These are phyloP conservation scores for Synanthedon formicaeformis DNA, from an alignment of 2,888 invertebrate genomes.

Conservation along the genomic window DNA sequence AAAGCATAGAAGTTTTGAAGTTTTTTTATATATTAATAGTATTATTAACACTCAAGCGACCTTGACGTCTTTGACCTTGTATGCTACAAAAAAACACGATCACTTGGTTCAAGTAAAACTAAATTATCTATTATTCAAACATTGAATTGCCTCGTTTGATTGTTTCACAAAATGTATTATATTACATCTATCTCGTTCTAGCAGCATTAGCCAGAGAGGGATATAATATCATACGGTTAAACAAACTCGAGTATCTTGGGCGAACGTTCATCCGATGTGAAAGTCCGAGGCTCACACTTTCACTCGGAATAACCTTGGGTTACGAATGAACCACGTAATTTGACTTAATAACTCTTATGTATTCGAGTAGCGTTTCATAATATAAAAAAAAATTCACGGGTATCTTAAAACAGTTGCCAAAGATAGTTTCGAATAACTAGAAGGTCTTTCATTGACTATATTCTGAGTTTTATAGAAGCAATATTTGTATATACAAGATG, in stretches of 20 bases:
- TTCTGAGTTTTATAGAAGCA: too few relatives aligned
- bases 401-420: not conserved
- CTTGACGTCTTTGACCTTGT: not conserved
- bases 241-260: conserved; percentile 15
- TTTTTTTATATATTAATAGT: too few relatives aligned
- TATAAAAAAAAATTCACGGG: conserved; percentile 5
- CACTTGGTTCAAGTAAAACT: not conserved
- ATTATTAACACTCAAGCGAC: not conserved
- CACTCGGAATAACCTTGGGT: conserved; percentile 49
- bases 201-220: conserved; percentile 27
- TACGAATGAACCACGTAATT: conserved; percentile 34
- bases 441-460: not conserved
- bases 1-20: too few relatives aligned
- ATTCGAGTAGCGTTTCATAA: conserved; percentile 19
- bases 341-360: conserved; percentile 21
- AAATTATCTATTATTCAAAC: not conserved
- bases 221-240: conserved; percentile 11
- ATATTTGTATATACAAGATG: too few relatives aligned
- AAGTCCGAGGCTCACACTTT: conserved; percentile 43
- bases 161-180: not conserved
- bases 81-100: not conserved
- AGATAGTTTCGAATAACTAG: not conserved
- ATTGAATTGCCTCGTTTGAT: not conserved
- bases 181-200: conserved; percentile 26
- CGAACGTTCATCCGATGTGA: conserved; percentile 20